Conservation (phyloP, 2,797 vertebrate genomes). For the Mionectes olivaceus region DNA sequence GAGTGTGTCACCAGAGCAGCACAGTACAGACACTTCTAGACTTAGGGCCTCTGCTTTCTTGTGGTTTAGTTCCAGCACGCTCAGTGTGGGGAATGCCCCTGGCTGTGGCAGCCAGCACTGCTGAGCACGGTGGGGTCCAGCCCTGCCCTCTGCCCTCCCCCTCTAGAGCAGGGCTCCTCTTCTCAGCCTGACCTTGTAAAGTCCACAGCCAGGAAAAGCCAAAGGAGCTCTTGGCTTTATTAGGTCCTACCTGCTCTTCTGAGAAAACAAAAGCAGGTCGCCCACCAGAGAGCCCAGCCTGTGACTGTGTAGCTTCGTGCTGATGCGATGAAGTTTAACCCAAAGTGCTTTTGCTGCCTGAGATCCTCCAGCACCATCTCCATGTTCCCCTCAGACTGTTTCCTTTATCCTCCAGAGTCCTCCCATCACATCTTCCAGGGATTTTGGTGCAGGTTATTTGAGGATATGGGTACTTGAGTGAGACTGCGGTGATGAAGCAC, state of each 20-base stretch:
- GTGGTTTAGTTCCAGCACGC: neutral
- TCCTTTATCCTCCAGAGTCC: neutral
- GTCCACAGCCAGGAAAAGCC: neutral
- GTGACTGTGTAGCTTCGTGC: neutral
- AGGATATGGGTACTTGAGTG: neutral
- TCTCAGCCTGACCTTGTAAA: neutral
- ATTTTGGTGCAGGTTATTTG: neutral
- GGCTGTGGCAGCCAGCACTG: fast-evolving
- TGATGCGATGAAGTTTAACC: neutral
- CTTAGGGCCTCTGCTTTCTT: fast-evolving
- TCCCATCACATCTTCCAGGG: neutral
- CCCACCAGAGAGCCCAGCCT: neutral
- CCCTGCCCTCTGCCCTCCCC: neutral
- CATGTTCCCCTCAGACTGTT: neutral
- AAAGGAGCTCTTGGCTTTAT: neutral
- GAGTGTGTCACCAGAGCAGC: neutral
- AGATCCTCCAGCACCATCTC: neutral
- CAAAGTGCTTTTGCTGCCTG: neutral
- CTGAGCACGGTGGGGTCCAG: neutral
- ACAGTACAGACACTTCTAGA: fast-evolving
- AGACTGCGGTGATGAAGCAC: neutral
- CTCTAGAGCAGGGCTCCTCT: neutral
- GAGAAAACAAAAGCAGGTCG: neutral
- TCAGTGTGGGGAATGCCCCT: neutral
- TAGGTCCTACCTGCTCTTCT: neutral